Evolutionary conservation across 2,888 invertebrate species (phyloP).

Genomic region (Pyrochroa serraticornis): DNA sequence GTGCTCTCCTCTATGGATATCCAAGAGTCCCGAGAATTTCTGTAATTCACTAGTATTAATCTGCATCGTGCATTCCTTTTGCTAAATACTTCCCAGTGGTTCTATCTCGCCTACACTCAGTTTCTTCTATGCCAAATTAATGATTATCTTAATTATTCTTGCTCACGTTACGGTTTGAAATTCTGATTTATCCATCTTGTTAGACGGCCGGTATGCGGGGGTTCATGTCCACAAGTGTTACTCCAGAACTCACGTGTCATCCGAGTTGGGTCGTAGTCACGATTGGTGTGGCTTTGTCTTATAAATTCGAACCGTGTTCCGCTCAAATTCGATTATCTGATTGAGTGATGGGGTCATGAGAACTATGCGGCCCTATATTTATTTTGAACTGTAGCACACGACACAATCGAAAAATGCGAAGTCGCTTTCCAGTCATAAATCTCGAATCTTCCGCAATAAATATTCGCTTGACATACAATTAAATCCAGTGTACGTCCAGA

Average conservation of each 20-base stretch:
- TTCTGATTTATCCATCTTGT: no score
- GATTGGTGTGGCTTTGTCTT: conserved; percentile 37
- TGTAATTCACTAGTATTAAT: no score
- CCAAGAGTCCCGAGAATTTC: no score
- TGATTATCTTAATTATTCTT: no score
- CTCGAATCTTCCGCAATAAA: conserved; percentile 31
- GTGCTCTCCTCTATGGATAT: no score
- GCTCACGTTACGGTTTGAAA: no score
- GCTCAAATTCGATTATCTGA: conserved; percentile 46
- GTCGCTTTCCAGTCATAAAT: conserved; percentile 36
- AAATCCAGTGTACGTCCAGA: no score
- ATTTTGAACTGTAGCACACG: conserved; percentile 32
- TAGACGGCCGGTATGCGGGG: no score
- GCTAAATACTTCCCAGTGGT: no score
- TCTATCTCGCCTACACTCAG: no score
- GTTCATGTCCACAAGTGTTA: background rate
- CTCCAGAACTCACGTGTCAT: conserved; percentile 21
- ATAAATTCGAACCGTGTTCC: conserved; percentile 42
- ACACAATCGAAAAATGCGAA: conserved; percentile 29
- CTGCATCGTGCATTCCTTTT: no score
- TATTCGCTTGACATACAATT: conserved; percentile 15
- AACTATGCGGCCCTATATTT: conserved; percentile 40
- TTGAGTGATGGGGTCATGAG: conserved; percentile 49
- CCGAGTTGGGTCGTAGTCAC: conserved; percentile 27
- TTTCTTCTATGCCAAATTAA: no score